Conservation (phyloP, 2,888 invertebrate species). For the Gymnocheta viridis region DNA sequence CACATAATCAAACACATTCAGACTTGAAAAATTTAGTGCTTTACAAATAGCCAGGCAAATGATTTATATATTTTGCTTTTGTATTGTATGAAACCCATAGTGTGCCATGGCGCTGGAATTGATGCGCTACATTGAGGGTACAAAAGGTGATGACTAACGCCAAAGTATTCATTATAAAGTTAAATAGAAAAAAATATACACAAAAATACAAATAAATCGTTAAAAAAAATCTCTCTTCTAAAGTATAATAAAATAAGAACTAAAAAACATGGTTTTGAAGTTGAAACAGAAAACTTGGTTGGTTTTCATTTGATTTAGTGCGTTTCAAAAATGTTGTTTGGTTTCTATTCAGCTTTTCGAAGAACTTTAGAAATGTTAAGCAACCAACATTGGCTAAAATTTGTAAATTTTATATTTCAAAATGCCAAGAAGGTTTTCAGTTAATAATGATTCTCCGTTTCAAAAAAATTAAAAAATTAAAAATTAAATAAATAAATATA, state of each 20-base stretch:
- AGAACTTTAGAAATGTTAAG: conserved; percentile 35
- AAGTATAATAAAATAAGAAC: conserved; percentile 30
- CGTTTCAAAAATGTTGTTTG: conserved; percentile 50
- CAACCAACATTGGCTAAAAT: not conserved
- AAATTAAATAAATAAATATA: no score
- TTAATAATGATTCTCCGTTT: not conserved
- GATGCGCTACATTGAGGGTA: conserved; percentile 68
- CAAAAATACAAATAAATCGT: conserved; percentile 33
- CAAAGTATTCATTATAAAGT: conserved; percentile 51
- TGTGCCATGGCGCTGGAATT: conserved; percentile 51
- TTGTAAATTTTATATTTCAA: conserved; percentile 1
- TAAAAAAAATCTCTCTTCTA: conserved; percentile 34
- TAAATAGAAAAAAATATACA: conserved; percentile 25
- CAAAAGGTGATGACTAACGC: conserved; percentile 70
- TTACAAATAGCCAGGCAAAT: conserved; percentile 65
- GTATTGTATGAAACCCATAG: not conserved
- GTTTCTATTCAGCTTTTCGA: not conserved
- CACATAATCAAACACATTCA: conserved; percentile 8
- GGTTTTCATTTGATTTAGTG: conserved; percentile 44
- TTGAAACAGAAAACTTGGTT: conserved; percentile 22
- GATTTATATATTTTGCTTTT: conserved; percentile 57
- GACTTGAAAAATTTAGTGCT: conserved; percentile 37
- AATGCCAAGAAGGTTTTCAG: not conserved
- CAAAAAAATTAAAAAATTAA: not conserved
- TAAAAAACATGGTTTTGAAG: conserved; percentile 51